Evolutionary conservation across 2,888 invertebrate species (phyloP).

Genomic region (Caprella mutica): DNA sequence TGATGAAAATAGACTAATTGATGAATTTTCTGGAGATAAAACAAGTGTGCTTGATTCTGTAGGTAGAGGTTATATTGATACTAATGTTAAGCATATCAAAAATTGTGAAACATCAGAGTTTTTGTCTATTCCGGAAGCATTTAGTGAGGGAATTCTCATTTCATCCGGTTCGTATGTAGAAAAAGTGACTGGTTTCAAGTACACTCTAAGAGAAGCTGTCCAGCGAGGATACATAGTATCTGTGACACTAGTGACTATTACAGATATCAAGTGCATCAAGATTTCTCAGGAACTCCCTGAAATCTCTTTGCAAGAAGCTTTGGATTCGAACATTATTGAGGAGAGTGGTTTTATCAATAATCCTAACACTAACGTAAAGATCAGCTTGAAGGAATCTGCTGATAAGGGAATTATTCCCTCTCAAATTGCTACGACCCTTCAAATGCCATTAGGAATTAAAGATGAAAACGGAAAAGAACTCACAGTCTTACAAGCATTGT

Average conservation of each 20-base stretch:
- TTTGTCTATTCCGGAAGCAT: conserved; percentile 71
- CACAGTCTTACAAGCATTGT: conserved; percentile 75
- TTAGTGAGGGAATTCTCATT: conserved; percentile 65
- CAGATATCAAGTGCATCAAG: conserved; percentile 81
- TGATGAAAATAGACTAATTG: conserved; percentile 61
- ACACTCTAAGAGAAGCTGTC: conserved; percentile 74
- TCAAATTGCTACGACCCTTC: conserved; percentile 58
- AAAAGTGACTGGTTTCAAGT: conserved; percentile 57
- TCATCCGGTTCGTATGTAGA: conserved; percentile 61
- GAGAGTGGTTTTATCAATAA: conserved; percentile 61
- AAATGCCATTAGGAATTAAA: conserved; percentile 62
- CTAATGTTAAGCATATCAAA: conserved; percentile 69
- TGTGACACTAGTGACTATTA: conserved; percentile 73
- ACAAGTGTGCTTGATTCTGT: conserved; percentile 74
- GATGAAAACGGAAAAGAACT: conserved; percentile 62
- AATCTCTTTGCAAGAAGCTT: conserved; percentile 69
- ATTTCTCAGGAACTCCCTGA: conserved; percentile 68
- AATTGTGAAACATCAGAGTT: conserved; percentile 67
- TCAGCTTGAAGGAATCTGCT: conserved; percentile 68
- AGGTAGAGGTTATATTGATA: conserved; percentile 72
- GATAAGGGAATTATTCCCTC: conserved; percentile 64
- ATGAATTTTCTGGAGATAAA: conserved; percentile 63
- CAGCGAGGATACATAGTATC: conserved; percentile 78
- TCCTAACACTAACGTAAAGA: conserved; percentile 58
- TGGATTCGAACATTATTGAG: conserved; percentile 61